Evolutionary conservation across 2,113 vertebrate species (phyloP), one percentile per base, ranked within the genome.

Genomic region (Dryoscopus gambensis): DNA sequence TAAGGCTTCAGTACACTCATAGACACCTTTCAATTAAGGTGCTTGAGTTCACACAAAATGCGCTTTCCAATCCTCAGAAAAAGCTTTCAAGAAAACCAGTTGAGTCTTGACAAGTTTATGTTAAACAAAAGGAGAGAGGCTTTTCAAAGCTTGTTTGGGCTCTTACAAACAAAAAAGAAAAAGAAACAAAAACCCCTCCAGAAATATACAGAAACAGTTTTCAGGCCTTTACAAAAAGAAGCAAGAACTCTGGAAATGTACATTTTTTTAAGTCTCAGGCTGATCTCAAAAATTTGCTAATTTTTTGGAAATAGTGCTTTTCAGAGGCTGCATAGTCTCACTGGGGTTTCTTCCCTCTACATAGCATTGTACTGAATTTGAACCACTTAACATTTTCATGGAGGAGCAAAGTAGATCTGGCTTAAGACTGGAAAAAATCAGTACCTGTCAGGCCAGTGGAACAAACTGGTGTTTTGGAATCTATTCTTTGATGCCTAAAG

Each of bases 21-120:
- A 91, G 81, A 91, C 67, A 94, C 59, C 82, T 91, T 94, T 91
- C 87, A 96, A 59, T 94, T 95, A 91, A 93, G 78, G 73, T 90
- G 81, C 68, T 73, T 28, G 70, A 89, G 67, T 88, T 96, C 87
- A 91, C 57, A 83, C 62, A 80, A 93, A 93, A 80, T 62, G 67
- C 1, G 3, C 18, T 84, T 93, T 89, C 53, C 46, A 82, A 28
- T 65, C 21, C n/a, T 70, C 37, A 53, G 33, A 67, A 82, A 94
- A 90, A 60, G 18, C 39, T 89, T 89, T 94, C 42, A 89, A 69
- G 37, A 89, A 89, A 92, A 87, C 22, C 20, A n/a, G 31, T 37
- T 2, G 28, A 94, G n/a, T 76, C 40, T 89, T 77, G 62, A 87
- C 15, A 83, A 87, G 59, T 83, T 82, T 73, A 53, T 53, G 14